Base-by-base conservation (phyloP, 2,797 vertebrate genomes). In the Sarcoramphus papa region DNA sequence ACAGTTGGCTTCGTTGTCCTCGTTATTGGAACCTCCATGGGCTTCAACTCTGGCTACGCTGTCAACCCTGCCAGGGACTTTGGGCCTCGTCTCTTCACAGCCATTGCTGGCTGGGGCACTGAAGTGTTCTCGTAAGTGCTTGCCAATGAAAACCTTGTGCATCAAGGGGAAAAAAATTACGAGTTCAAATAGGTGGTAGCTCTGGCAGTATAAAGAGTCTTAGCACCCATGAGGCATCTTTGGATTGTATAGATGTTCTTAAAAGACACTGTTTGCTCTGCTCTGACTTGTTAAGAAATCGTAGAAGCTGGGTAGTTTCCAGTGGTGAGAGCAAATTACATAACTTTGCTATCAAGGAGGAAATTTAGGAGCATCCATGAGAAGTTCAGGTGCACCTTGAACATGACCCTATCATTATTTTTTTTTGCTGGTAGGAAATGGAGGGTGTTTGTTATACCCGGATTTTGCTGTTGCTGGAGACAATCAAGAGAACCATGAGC, bases 11-110 rank as follows among this genome's bases (percentile, higher is more conserved):
- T 99, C 30, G 99, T 99, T 73, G 99, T 99, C 91, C 97, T 99
- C 1, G 99, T 99, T 95, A 99, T 99, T 60, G 99, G 99, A 70
- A 97, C 99, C 27, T 99, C 99, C 19, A 99, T 99, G 99, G 99
- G 99, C 94, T 99, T 99, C 97, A 99, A 99, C 97, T 99, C 99
- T 8, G 99, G 99, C 74, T 99, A 99, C 2, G 99, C 99, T 2
- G 99, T 99, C 77, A 99, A 99, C 96, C 99, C 99, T 24, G 99
- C 99, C 89, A 98, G 99, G 97, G 99, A 99, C 97, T 97, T 99
- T 0, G 99, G 99, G 16, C 99, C 99, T 64, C 99, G 99, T 43
- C 97, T 99, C 84, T 99, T 99, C 97, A 99, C 99, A 0, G 93
- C 99, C n/a, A 94, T 99, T 0, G 98, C 99, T 31, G 99, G 99